Base-by-base conservation (phyloP, 2,797 vertebrate species). In the Cottoperca gobio region DNA sequence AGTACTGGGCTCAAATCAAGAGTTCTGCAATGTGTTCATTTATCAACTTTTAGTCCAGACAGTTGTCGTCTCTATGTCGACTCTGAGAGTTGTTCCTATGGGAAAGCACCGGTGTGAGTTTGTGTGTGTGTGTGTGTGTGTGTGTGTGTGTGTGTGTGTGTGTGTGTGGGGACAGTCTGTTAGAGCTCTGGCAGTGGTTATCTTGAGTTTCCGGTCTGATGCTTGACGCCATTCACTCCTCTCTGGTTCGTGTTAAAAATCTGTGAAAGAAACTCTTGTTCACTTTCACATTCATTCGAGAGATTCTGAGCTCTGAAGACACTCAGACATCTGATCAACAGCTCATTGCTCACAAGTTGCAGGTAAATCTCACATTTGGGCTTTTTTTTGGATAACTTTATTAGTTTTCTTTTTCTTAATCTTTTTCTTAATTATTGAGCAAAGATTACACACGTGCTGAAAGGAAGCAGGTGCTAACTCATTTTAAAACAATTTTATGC, bases 191-290 rank as follows among this genome's bases (percentile, higher is more conserved):
- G 82, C 69, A 26, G 52, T 57, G 26, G n/a, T 40, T 33, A 48
- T 49, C 57, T 68, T 68, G 67, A 67, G n/a, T 17, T 24, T 71
- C 23, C 8, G 0, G 21, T 31, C 40, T 50, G 67, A 73, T 84
- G 83, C 60, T 78, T 79, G 81, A 77, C 21, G 78, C 58, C 52
- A 70, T 86, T 88, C 82, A 85, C 85, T 68, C 55, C 39, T 78
- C 52, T 49, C 31, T 81, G 60, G 55, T 54, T 66, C 24, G 31
- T 16, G 54, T 58, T 40, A 67, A 62, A 78, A 66, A n/a, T 19
- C 28, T 19, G 26, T 90, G 89, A 92, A 91, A 75, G 88, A 84
- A 80, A 70, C 73, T 80, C 28, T 72, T 91, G 89, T 92, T 88
- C 66, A 54, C n/a, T 53, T 81, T 81, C 23, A 76, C 84, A 49